Evolutionary conservation across 2,113 vertebrate genomes (phyloP).

Genomic region (Myrmecobius fasciatus): DNA sequence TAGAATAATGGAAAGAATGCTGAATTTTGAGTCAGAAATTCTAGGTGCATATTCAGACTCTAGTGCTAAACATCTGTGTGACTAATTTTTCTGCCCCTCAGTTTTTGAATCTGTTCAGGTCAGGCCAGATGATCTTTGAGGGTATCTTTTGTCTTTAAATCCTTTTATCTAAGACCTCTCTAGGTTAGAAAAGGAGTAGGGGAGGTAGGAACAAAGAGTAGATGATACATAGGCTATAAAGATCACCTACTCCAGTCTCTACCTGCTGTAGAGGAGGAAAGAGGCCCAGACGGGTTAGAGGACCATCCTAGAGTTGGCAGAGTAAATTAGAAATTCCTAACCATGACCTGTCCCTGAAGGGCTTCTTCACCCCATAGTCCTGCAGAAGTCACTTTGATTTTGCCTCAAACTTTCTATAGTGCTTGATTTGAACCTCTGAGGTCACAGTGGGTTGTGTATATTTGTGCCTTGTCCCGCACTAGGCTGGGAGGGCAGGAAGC

Average conservation of each 20-base stretch:
- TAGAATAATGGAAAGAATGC: background rate
- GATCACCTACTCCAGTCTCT: background rate
- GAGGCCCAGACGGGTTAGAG: conserved; percentile 4
- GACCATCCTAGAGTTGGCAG: background rate
- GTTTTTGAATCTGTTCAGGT: background rate
- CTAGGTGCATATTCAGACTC: background rate
- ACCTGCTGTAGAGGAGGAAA: conserved; percentile 42
- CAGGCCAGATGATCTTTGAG: background rate
- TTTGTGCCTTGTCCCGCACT: background rate
- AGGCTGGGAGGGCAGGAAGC: background rate
- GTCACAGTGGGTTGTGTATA: background rate
- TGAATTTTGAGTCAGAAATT: background rate
- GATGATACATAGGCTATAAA: background rate
- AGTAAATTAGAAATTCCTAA: background rate
- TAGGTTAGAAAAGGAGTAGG: background rate
- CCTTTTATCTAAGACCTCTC: background rate
- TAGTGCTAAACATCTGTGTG: background rate
- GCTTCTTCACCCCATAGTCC: background rate
- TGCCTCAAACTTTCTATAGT: background rate
- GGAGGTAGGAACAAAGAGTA: background rate
- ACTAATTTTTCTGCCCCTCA: background rate
- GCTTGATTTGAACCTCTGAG: background rate
- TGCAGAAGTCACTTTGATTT: background rate
- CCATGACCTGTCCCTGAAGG: background rate
- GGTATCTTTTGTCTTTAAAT: background rate